These are phyloP conservation scores for Pleuronectes platessa DNA, from an alignment of 2,113 vertebrate genomes.

Conservation along the genomic window DNA sequence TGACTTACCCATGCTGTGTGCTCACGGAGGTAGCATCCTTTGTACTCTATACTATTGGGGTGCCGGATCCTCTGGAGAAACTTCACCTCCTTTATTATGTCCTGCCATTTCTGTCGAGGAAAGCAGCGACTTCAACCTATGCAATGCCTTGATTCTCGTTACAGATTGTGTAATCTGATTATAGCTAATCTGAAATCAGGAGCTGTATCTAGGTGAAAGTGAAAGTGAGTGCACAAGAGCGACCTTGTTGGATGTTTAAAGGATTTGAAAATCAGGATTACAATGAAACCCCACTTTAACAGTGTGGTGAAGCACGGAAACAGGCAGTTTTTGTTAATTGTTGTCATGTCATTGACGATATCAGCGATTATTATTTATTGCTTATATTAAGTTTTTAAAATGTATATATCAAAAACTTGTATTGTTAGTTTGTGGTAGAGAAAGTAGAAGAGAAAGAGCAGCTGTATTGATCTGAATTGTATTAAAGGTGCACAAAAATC, in stretches of 20 bases:
- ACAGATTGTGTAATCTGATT: conserved; percentile 62
- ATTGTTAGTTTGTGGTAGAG: too few species aligned
- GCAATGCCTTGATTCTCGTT: conserved; percentile 8
- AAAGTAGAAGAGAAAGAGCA: too few species aligned
- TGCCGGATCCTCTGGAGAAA: conserved; percentile 98
- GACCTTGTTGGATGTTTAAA: background rate
- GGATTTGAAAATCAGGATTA: background rate
- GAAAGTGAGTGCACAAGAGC: conserved; percentile 1
- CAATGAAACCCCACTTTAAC: background rate
- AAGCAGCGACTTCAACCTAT: background rate
- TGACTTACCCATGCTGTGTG: conserved; percentile 98
- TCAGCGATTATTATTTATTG: too few species aligned
- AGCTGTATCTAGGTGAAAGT: conserved; percentile 16
- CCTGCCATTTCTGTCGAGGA: conserved; percentile 95
- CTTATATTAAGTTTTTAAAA: too few species aligned
- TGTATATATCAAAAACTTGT: too few species aligned
- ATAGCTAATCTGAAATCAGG: conserved; percentile 61
- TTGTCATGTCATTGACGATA: too few species aligned
- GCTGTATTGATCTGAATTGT: too few species aligned
- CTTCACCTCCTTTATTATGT: conserved; percentile 99
- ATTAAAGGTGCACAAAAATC: too few species aligned
- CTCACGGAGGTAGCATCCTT: conserved; percentile 98
- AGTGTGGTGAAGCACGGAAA: background rate
- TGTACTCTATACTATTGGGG: conserved; percentile 99
- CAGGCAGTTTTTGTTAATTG: too few species aligned